These are phyloP conservation scores for Ciconia maguari DNA, from an alignment of 2,113 vertebrate genomes.

Conservation along the genomic window DNA sequence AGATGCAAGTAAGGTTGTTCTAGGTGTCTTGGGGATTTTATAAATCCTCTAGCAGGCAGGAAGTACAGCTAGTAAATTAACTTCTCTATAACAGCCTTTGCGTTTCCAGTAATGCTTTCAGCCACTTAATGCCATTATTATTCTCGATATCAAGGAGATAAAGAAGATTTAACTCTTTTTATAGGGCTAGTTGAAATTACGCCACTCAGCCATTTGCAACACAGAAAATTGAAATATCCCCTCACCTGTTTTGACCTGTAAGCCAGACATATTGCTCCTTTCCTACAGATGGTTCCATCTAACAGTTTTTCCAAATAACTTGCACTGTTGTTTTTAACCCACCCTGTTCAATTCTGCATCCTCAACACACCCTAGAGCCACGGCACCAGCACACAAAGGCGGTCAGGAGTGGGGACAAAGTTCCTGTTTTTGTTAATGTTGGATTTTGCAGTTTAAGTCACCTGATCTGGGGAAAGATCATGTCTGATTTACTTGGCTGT, in stretches of 20 bases:
- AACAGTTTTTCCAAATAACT: constrained; percentile 18
- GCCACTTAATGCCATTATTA: background rate
- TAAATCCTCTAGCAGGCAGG: background rate
- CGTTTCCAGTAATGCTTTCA: background rate
- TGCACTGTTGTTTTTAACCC: constrained; percentile 12
- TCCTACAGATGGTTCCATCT: background rate
- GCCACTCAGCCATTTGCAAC: background rate
- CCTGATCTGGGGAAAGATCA: background rate
- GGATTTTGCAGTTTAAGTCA: background rate
- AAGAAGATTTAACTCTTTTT: background rate
- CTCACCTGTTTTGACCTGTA: background rate
- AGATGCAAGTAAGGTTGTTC: background rate
- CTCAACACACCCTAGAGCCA: background rate
- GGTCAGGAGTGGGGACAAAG: background rate
- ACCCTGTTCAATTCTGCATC: background rate
- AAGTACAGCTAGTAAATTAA: background rate
- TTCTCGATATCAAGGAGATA: background rate
- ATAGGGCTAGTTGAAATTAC: background rate
- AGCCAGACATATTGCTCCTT: background rate
- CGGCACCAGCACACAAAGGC: background rate
- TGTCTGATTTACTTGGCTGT: background rate
- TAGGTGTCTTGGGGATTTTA: background rate
- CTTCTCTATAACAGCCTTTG: background rate
- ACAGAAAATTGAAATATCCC: background rate
- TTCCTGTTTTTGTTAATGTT: constrained; percentile 27